Evolutionary conservation across 2,888 invertebrate genomes (phyloP), one percentile per base, ranked within the genome.

Genomic region (Cephus nigrinus): DNA sequence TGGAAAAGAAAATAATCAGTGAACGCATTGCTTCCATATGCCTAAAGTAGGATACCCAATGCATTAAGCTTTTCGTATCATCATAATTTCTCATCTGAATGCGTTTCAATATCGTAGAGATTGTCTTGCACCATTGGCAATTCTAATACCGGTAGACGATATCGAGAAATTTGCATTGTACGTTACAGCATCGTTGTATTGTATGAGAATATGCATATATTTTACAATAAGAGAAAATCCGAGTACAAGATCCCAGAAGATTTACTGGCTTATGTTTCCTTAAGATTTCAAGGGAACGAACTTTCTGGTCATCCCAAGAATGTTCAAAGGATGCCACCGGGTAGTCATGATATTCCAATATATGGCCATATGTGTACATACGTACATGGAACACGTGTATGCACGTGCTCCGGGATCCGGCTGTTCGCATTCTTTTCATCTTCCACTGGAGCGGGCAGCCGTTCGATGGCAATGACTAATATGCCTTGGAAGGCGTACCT

Each of bases 351-450:
- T 55, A 23, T 55, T 55, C 23, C 2, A 23, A 23, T 55, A 55
- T 55, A 9, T 55, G 23, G 23, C 55, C 55, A 55, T 55, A 55
- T 55, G 55, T 5, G 23, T 9, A 55, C 55, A 23, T 83, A 84
- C 84, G 82, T 83, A 78, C 84, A 85, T 84, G 86, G 84, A 86
- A 86, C 84, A 85, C 83, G 83, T 55, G 55, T 55, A 55, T 23
- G 55, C 55, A 55, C 55, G 79, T 82, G 84, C 83, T 77, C 79
- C 82, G 85, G 86, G 84, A 88, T 88, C 87, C 85, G 86, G 85
- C 85, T 83, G 86, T 82, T 82, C 85, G 87, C 88, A 87, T 88
- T 88, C 88, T 85, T 86, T 86, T 86, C 83, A 79, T 84, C 85
- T 83, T 55, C 55, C 55, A 23, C 55, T 55, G 9, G 23, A 55